Evolutionary conservation across 2,888 invertebrate genomes (phyloP).

Genomic region (Acanthosepion esculentum): DNA sequence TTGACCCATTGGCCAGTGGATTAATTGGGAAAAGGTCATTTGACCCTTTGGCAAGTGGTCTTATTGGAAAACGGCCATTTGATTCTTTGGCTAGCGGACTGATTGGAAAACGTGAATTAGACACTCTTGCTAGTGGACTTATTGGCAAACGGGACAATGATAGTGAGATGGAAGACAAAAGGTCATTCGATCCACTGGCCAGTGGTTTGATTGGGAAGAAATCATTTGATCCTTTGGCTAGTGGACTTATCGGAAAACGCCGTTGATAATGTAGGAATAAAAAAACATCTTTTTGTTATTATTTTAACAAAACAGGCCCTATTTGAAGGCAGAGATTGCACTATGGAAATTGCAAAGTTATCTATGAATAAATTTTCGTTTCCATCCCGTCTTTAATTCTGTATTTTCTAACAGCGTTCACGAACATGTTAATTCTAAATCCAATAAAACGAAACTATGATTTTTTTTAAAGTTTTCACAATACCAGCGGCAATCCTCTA

Average conservation of each 20-base stretch:
- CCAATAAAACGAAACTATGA: background rate
- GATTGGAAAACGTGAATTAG: slow-evolving; percentile 44
- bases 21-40: slow-evolving; percentile 47
- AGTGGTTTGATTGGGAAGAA: slow-evolving; percentile 43
- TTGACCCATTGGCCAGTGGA: slow-evolving; percentile 48
- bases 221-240: slow-evolving; percentile 44
- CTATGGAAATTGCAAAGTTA: slow-evolving; percentile 1
- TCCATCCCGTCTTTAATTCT: background rate
- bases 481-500: background rate
- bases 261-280: background rate
- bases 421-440: background rate
- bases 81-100: slow-evolving; percentile 48
- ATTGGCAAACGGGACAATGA: slow-evolving; percentile 46
- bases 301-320: background rate
- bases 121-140: slow-evolving; percentile 22
- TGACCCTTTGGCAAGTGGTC: slow-evolving; percentile 49
- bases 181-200: slow-evolving; percentile 38
- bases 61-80: slow-evolving; percentile 49
- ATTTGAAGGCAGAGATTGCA: background rate
- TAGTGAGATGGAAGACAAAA: slow-evolving; percentile 36
- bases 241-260: slow-evolving; percentile 46
- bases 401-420: background rate
- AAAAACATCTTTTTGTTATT: background rate
- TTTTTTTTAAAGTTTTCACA: background rate
- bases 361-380: slow-evolving; percentile 35